Evolutionary conservation across 1,140 invertebrate genomes (phyloP).

Genomic region (Formica selysi): DNA sequence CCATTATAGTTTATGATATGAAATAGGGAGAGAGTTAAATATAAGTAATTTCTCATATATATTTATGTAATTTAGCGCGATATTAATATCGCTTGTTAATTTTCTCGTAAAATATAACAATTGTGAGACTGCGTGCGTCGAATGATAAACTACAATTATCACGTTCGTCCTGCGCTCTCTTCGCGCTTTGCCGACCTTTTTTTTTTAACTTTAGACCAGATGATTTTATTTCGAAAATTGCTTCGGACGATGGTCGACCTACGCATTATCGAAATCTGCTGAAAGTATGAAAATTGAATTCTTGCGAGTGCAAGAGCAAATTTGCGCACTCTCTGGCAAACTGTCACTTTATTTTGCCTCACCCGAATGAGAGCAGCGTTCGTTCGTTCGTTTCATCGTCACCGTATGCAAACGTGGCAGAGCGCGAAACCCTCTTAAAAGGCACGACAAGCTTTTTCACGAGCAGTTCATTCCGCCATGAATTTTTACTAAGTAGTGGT

Average conservation of each 20-base stretch:
- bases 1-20: neutral
- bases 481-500: conserved; percentile 44
- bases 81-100: conserved; percentile 38
- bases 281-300: conserved; percentile 46
- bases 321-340: conserved; percentile 31
- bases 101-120: neutral
- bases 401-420: conserved; percentile 45
- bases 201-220: neutral
- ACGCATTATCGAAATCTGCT: conserved; percentile 37
- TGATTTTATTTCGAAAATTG: conserved; percentile 19
- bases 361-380: conserved; percentile 29
- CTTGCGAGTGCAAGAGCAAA: conserved; percentile 32
- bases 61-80: conserved; percentile 1
- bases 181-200: too few species aligned
- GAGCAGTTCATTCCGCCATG: conserved; percentile 7
- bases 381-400: conserved; percentile 24
- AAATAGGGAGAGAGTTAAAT: neutral
- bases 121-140: neutral
- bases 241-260: neutral
- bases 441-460: conserved; percentile 21
- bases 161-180: neutral
- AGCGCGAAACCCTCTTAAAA: conserved; percentile 36
- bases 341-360: conserved; percentile 53
- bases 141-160: conserved; percentile 16
- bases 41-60: neutral